These are phyloP conservation scores for Holothuria scabra DNA, from an alignment of 53 echinoderm and acorn worm genomes.

Conservation along the genomic window DNA sequence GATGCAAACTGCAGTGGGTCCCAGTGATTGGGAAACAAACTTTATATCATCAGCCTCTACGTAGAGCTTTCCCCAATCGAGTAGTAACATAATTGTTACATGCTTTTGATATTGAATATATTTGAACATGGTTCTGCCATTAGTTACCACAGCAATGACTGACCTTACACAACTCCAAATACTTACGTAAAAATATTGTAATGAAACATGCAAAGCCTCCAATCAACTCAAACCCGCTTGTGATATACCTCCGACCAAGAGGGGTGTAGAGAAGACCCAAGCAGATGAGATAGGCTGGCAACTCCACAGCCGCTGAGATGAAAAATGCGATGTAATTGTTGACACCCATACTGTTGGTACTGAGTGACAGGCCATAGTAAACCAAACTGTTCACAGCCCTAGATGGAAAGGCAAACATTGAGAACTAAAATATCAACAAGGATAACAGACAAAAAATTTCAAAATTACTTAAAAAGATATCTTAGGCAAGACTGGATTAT, in stretches of 20 bases:
- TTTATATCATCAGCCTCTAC: too few species aligned
- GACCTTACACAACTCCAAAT: background rate
- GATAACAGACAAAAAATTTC: too few species aligned
- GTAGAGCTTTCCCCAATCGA: too few species aligned
- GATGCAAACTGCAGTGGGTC: too few species aligned
- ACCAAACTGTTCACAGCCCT: conserved; percentile 47
- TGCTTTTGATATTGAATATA: too few species aligned
- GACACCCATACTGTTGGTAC: conserved; percentile 12
- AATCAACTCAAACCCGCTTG: conserved; percentile 27
- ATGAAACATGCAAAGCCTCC: conserved; percentile 41
- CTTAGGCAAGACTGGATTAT: too few species aligned
- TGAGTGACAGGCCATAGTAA: conserved; percentile 30
- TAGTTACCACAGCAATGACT: too few species aligned
- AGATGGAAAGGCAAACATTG: background rate
- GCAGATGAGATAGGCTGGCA: conserved; percentile 34
- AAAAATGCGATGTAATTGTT: conserved; percentile 41
- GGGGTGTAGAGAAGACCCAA: conserved; percentile 9
- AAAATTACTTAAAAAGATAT: too few species aligned
- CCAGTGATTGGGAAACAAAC: too few species aligned
- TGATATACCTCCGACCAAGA: conserved; percentile 13
- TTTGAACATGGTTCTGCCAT: too few species aligned
- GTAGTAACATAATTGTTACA: too few species aligned
- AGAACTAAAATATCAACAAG: too few species aligned
- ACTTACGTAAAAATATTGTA: conserved; percentile 45
- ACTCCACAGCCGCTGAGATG: conserved; percentile 30